Conservation (phyloP, 2,113 vertebrate species). For the Rhynchomys soricoides region DNA sequence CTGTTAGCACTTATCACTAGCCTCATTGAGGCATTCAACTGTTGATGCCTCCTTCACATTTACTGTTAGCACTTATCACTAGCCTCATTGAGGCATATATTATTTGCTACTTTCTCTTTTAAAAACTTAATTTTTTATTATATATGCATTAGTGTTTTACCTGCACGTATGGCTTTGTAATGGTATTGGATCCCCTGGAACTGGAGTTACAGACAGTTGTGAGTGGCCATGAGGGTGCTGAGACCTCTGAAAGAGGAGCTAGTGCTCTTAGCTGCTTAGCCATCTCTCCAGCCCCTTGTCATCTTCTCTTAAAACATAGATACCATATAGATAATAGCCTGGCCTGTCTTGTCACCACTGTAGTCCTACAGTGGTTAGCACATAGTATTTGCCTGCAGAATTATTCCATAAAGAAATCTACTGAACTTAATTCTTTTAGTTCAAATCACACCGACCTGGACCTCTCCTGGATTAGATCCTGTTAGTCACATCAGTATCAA, state of each 20-base stretch:
- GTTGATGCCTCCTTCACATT: background rate
- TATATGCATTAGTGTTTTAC: background rate
- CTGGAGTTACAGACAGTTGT: background rate
- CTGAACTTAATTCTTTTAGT: slow-evolving; percentile 16
- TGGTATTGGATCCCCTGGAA: background rate
- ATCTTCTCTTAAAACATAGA: background rate
- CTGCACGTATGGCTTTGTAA: background rate
- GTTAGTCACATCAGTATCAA: background rate
- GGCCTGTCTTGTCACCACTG: background rate
- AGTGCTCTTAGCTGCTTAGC: background rate
- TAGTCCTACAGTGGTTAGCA: background rate
- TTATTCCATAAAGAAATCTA: background rate
- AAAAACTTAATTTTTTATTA: background rate
- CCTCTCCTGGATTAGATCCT: background rate
- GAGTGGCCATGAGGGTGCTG: background rate
- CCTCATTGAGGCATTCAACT: background rate
- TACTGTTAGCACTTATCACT: background rate
- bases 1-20: background rate
- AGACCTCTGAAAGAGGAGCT: background rate
- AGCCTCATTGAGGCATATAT: background rate
- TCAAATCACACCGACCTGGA: background rate
- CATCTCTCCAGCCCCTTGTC: background rate
- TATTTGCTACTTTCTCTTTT: background rate
- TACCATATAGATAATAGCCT: background rate
- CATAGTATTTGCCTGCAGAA: background rate